A percentile compares a stretch with the other conserved stretches of the same genome.
Conservation (phyloP, 2,888 invertebrate species). For the Amphiduros pacificus region DNA sequence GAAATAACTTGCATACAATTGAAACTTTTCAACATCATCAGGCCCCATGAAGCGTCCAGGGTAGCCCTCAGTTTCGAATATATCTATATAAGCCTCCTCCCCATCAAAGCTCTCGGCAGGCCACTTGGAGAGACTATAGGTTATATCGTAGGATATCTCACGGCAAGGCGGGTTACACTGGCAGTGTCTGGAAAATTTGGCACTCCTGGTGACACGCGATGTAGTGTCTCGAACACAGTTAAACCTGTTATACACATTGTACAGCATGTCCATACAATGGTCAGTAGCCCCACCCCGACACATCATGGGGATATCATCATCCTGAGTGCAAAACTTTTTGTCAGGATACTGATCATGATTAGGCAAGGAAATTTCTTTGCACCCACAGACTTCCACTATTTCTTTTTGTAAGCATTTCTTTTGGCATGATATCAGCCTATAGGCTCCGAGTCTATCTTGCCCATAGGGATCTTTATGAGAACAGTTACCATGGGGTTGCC, state of each 20-base stretch:
- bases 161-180: constrained; percentile 23
- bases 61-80: constrained; percentile 16
- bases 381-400: constrained; percentile 16
- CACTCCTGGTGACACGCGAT: constrained; percentile 9
- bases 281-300: constrained; percentile 7
- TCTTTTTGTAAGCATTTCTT: constrained; percentile 22
- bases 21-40: constrained; percentile 12
- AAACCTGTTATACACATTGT: constrained; percentile 7
- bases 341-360: constrained; percentile 9
- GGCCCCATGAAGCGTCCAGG: constrained; percentile 15
- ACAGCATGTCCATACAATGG: constrained; percentile 13
- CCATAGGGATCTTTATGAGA: constrained; percentile 15
- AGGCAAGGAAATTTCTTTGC: constrained; percentile 21
- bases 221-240: constrained; percentile 14
- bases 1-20: constrained; percentile 19
- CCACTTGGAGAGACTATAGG: constrained; percentile 26
- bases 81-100: constrained; percentile 25
- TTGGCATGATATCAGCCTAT: constrained; percentile 22
- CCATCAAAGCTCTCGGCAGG: constrained; percentile 24
- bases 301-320: constrained; percentile 15
- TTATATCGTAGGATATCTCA: constrained; percentile 23
- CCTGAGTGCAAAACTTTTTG: constrained; percentile 15
- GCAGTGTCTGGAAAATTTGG: constrained; percentile 9
- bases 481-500: constrained; percentile 25
- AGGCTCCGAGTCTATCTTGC: background rate